These are phyloP conservation scores for Spodoptera frugiperda DNA, from an alignment of 1,140 invertebrate species.

Conservation along the genomic window DNA sequence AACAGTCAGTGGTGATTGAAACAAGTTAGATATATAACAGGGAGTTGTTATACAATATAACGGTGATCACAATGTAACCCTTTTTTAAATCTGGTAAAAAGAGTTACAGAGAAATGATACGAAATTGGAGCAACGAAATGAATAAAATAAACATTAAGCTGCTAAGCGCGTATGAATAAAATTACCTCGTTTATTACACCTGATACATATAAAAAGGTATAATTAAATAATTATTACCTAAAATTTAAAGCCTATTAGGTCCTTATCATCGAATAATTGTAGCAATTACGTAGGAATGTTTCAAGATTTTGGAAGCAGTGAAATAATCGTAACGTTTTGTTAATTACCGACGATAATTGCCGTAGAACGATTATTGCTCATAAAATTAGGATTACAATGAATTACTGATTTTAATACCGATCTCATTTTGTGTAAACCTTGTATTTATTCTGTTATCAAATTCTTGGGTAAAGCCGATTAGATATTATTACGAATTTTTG, in stretches of 20 bases:
- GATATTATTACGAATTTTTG: not conserved
- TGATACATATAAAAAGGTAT: not conserved
- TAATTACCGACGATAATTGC: constrained; percentile 29
- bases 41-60: no score
- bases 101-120: no score
- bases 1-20: no score
- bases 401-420: not conserved
- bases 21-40: no score
- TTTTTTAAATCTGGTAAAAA: no score
- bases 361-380: constrained; percentile 11
- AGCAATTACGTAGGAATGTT: not conserved
- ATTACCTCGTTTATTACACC: not conserved
- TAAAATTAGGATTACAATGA: not conserved
- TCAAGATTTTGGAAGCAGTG: not conserved
- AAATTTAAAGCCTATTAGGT: not conserved
- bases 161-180: not conserved
- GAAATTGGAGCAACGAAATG: no score
- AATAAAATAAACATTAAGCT: not conserved
- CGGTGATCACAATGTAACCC: no score
- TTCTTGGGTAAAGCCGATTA: not conserved
- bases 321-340: constrained; percentile 36
- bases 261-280: not conserved
- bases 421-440: not conserved
- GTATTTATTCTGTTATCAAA: not conserved
- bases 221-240: not conserved